phyloP scores from a whole-genome alignment of 2,113 vertebrate species.

The Ictidomys tridecemlineatus region DNA sequence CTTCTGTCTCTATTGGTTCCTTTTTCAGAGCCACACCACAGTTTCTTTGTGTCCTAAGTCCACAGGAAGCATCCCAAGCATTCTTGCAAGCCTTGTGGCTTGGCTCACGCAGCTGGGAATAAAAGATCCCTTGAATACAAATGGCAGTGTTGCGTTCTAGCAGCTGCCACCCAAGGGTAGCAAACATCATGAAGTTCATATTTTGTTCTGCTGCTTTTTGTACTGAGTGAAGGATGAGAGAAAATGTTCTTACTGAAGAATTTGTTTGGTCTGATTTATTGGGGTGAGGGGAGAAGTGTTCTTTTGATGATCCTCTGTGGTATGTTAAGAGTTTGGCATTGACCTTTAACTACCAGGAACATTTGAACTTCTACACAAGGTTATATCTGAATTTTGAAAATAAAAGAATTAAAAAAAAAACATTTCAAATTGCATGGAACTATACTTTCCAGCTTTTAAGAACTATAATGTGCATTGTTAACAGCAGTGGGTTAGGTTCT shows the following conservation, averaged over 20 bases:
- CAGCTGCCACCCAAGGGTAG: constrained; percentile 64
- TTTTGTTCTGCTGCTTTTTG: constrained; percentile 34
- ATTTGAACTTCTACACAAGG: background rate
- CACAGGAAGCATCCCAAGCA: constrained; percentile 68
- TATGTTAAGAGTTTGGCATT: constrained; percentile 45
- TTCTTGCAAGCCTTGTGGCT: constrained; percentile 74
- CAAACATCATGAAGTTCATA: background rate
- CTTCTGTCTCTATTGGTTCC: constrained; percentile 4
- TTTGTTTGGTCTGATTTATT: constrained; percentile 36
- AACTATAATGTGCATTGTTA: background rate
- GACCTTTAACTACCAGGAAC: constrained; percentile 49
- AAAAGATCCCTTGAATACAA: constrained; percentile 72
- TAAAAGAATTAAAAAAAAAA: background rate
- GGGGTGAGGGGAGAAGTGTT: background rate
- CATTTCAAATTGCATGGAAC: background rate
- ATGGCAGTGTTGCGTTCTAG: constrained; percentile 27
- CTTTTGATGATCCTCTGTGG: constrained; percentile 48
- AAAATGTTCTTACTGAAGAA: constrained; percentile 36
- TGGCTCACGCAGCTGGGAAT: constrained; percentile 73
- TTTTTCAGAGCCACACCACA: constrained; percentile 58
- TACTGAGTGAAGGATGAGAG: constrained; percentile 43
- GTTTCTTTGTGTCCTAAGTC: constrained; percentile 59
- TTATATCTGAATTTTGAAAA: constrained; percentile 35
- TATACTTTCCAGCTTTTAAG: background rate
- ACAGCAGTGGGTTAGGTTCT: constrained; percentile 11